These are phyloP conservation scores for Vulpes vulpes DNA, from an alignment of 2,113 vertebrate species.

Conservation along the genomic window DNA sequence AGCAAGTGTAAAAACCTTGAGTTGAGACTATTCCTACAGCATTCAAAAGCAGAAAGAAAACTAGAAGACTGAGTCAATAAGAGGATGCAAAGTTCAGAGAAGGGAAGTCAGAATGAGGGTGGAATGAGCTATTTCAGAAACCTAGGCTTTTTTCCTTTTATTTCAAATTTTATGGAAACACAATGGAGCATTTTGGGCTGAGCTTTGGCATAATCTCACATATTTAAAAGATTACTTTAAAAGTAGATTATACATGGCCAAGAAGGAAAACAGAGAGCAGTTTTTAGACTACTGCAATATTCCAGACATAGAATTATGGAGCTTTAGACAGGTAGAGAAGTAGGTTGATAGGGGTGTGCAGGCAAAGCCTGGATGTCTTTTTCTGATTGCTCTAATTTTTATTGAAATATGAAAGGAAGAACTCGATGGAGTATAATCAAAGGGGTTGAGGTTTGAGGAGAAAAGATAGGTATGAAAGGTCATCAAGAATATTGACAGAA, in stretches of 20 bases:
- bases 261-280: not conserved
- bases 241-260: not conserved
- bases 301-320: not conserved
- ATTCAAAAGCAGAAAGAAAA: not conserved
- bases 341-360: not conserved
- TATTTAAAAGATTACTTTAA: not conserved
- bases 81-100: fast-evolving
- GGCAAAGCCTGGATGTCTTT: not conserved
- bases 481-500: not conserved
- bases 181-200: not conserved
- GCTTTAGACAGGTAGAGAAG: not conserved
- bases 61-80: not conserved
- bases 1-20: not conserved
- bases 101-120: not conserved
- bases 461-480: not conserved
- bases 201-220: not conserved
- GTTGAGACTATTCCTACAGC: no score
- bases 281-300: not conserved
- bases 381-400: not conserved
- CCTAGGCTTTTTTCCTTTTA: not conserved
- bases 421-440: not conserved
- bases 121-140: not conserved
- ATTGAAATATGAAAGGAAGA: not conserved
- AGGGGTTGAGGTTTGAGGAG: not conserved
- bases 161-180: not conserved